Evolutionary conservation across 30 jellyfish, hydroid and myxozoan species (phyloP).

Genomic region (Catostylus mosaicus): DNA sequence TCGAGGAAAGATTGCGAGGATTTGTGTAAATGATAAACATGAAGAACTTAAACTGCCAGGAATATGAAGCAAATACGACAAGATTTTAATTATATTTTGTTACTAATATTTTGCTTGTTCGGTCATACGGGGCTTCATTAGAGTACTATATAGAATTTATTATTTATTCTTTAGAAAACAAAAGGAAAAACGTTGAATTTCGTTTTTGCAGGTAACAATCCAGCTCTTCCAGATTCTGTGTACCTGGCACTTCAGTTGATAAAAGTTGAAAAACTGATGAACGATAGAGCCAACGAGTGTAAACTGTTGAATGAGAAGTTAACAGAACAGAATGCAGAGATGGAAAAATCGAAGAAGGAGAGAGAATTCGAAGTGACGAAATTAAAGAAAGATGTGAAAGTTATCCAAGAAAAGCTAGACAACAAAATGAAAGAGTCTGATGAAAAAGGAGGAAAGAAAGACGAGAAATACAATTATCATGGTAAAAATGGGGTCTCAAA

Average conservation of each 20-base stretch:
- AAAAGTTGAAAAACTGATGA: conserved; percentile 68
- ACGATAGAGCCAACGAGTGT: conserved; percentile 56
- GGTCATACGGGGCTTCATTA: no score
- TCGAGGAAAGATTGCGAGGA: no score
- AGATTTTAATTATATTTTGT: no score
- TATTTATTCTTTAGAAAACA: no score
- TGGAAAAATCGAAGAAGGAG: conserved; percentile 73
- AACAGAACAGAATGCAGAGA: conserved; percentile 39
- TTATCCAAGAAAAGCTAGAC: conserved; percentile 77
- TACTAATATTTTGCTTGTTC: no score
- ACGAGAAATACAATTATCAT: conserved; percentile 47
- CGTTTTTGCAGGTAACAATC: conserved; percentile 29
- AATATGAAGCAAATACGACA: no score
- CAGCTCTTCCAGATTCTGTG: conserved; percentile 83
- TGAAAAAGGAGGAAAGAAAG: conserved; percentile 34
- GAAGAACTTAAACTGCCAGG: no score
- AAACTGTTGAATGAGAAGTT: conserved; percentile 27
- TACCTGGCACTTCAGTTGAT: conserved; percentile 69
- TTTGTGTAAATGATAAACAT: no score
- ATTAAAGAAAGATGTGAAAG: conserved; percentile 68
- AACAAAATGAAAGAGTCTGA: conserved; percentile 66
- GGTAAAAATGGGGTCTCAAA: conserved; percentile 61
- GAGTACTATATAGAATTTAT: no score
- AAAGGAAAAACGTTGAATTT: no score
- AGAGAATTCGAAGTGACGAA: conserved; percentile 71